Percentiles rank a stretch among this genome's conserved stretches.
These are phyloP conservation scores for Didymodactylos carnosus DNA, from an alignment of 2,888 invertebrate genomes.

Conservation along the genomic window DNA sequence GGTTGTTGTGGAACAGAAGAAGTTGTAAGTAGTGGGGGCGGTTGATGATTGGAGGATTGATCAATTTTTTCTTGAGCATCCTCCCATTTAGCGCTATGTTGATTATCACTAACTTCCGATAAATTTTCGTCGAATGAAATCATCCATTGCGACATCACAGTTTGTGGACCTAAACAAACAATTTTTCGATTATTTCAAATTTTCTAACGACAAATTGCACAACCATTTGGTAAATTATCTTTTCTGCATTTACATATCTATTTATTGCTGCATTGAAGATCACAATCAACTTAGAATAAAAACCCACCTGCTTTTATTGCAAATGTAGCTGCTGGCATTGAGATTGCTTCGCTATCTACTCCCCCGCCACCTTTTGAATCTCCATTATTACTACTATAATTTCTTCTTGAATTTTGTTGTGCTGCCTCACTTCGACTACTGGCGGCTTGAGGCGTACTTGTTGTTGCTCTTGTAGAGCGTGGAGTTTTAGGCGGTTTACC, in stretches of 20 bases:
- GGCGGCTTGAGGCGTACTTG: background rate
- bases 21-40: background rate
- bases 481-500: background rate
- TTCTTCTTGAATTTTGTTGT: background rate
- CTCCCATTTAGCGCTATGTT: background rate
- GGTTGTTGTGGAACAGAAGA: background rate
- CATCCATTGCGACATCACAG: slow-evolving; percentile 13
- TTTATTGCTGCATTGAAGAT: too few species aligned
- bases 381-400: too few species aligned
- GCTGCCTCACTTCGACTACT: background rate
- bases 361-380: background rate
- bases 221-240: too few species aligned
- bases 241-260: too few species aligned
- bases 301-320: slow-evolving; percentile 13
- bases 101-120: background rate
- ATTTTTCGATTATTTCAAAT: too few species aligned
- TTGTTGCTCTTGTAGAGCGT: background rate
- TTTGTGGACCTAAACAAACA: slow-evolving; percentile 13
- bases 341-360: slow-evolving; percentile 10
- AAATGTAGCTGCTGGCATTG: slow-evolving; percentile 10
- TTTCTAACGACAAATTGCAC: too few species aligned
- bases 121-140: slow-evolving; percentile 11
- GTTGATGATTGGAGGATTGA: too few species aligned
- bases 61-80: background rate
- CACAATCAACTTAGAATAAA: too few species aligned